phyloP scores from a whole-genome alignment of 2,888 invertebrate genomes.

The Caenorhabditis sp. region DNA sequence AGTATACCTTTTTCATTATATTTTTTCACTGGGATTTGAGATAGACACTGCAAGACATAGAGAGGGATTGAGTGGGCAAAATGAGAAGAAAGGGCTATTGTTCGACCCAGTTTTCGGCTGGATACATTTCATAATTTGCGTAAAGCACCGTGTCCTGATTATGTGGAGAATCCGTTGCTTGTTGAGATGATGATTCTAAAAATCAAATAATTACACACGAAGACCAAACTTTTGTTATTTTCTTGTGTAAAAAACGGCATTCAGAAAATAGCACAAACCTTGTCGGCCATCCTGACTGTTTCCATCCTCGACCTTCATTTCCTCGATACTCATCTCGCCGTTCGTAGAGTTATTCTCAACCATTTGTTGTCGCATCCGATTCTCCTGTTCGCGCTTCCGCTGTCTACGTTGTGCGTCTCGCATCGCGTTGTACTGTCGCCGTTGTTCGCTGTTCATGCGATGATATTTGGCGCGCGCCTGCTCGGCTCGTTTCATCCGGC shows the following conservation, averaged over 20 bases:
- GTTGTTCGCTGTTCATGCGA: slow-evolving; percentile 48
- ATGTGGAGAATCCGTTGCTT: not conserved
- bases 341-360: not conserved
- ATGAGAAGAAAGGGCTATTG: not conserved
- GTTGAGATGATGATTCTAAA: not conserved
- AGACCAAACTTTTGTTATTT: too few relatives aligned
- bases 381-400: slow-evolving; percentile 26
- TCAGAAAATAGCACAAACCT: not conserved
- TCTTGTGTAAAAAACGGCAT: not conserved
- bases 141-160: not conserved
- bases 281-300: not conserved
- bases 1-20: too few relatives aligned
- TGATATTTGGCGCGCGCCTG: slow-evolving; percentile 54
- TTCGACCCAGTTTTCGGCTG: not conserved
- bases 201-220: not conserved
- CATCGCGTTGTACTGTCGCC: slow-evolving; percentile 48
- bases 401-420: slow-evolving; percentile 46
- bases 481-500: slow-evolving; percentile 42
- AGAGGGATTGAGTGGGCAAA: not conserved
- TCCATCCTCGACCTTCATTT: not conserved
- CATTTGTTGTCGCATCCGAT: slow-evolving; percentile 11
- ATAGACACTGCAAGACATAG: not conserved
- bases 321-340: not conserved
- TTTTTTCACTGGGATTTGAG: not conserved
- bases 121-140: not conserved